Evolutionary conservation across 2,797 vertebrate genomes (phyloP).

Genomic region (Onychomys arenicola): DNA sequence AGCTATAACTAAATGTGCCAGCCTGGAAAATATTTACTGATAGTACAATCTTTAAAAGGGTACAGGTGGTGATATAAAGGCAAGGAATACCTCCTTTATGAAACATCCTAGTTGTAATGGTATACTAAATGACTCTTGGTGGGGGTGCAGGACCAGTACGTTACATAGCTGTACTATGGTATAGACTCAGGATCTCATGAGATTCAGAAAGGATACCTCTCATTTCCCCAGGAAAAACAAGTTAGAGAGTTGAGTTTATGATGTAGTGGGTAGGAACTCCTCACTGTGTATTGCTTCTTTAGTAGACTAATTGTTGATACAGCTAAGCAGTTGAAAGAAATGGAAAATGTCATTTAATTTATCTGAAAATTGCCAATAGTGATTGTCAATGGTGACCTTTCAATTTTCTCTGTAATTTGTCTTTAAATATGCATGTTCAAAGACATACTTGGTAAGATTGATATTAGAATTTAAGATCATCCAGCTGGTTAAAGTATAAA

Average conservation of each 20-base stretch:
- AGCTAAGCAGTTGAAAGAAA: background rate
- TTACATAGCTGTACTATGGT: background rate
- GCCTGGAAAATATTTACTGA: background rate
- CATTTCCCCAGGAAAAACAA: background rate
- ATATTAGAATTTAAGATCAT: background rate
- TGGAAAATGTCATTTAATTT: background rate
- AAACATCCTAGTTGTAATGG: background rate
- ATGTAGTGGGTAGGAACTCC: background rate
- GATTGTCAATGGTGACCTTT: background rate
- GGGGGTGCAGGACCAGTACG: background rate
- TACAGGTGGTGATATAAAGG: background rate
- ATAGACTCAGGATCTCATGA: background rate
- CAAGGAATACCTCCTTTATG: background rate
- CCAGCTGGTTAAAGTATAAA: background rate
- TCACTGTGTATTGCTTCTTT: background rate
- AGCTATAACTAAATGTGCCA: background rate
- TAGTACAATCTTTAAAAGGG: background rate
- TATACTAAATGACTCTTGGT: background rate
- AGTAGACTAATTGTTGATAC: background rate
- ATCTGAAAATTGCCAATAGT: background rate
- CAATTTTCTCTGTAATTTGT: background rate
- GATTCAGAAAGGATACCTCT: background rate
- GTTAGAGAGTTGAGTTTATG: background rate
- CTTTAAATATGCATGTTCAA: background rate
- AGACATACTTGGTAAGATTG: background rate